Percentiles rank a stretch among this genome's conserved stretches.
Evolutionary conservation across 2,797 vertebrate species (phyloP).

Genomic region (Diplodus sargus): DNA sequence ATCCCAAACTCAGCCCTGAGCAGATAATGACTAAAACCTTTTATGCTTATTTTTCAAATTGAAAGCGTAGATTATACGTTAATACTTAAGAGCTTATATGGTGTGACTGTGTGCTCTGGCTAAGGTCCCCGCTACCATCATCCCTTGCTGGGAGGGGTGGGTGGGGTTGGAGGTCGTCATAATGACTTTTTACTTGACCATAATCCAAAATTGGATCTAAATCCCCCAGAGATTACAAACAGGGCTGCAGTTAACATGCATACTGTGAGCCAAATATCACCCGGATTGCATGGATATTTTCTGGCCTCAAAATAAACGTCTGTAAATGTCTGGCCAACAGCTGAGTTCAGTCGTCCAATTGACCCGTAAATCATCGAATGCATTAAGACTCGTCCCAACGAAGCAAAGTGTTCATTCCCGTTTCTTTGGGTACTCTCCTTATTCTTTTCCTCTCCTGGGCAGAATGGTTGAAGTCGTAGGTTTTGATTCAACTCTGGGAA

Average conservation of each 20-base stretch:
- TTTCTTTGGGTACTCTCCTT: conserved; percentile 14
- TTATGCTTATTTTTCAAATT: conserved; percentile 80
- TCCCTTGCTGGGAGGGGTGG: conserved; percentile 56
- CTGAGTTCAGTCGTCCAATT: conserved; percentile 54
- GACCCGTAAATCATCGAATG: conserved; percentile 56
- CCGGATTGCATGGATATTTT: conserved; percentile 71
- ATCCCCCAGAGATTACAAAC: conserved; percentile 84
- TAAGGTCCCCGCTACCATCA: conserved; percentile 70
- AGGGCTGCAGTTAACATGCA: conserved; percentile 77
- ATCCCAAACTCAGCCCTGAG: conserved; percentile 71
- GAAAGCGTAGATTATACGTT: conserved; percentile 82
- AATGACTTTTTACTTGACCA: conserved; percentile 82
- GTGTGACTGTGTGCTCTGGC: conserved; percentile 72
- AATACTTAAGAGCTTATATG: conserved; percentile 80
- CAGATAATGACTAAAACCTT: conserved; percentile 81
- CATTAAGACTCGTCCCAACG: conserved; percentile 29
- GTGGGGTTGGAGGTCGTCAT: conserved; percentile 69
- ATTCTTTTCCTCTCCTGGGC: background rate
- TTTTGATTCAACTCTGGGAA: conserved; percentile 41
- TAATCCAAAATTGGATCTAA: conserved; percentile 86
- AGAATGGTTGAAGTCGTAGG: conserved; percentile 12
- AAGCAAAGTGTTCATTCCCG: background rate
- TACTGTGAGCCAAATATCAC: conserved; percentile 73
- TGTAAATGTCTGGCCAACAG: conserved; percentile 63
- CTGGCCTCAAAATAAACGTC: conserved; percentile 60